Percentiles rank a stretch among this genome's conserved stretches.
Evolutionary conservation across 2,888 invertebrate genomes (phyloP).

Genomic region (Drosophila aldrichi): DNA sequence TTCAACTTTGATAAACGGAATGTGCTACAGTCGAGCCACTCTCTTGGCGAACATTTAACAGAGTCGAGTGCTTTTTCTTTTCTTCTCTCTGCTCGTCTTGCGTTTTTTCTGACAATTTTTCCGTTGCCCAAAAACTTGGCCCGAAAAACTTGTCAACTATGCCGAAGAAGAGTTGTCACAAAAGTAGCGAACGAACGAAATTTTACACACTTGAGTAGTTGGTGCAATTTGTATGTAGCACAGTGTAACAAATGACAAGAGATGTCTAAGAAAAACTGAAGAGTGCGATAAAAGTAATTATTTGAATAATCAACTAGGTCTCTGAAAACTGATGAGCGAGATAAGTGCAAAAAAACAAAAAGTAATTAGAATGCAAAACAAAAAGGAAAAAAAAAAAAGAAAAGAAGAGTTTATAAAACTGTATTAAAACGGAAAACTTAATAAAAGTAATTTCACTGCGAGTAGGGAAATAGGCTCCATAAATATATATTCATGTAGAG

Average conservation of each 20-base stretch:
- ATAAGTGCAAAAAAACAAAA: not conserved
- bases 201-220: slow-evolving; percentile 30
- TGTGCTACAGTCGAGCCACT: slow-evolving; percentile 11
- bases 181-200: slow-evolving; percentile 7
- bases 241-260: slow-evolving; percentile 36
- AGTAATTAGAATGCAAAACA: slow-evolving; percentile 5
- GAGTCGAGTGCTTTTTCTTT: slow-evolving; percentile 26
- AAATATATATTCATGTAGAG: not conserved
- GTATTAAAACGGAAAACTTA: not conserved
- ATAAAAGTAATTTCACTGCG: not conserved
- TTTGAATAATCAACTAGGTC: not conserved
- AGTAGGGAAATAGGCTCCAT: not conserved
- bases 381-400: not conserved
- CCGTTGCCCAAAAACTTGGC: slow-evolving; percentile 26
- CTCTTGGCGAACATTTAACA: slow-evolving; percentile 41
- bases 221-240: slow-evolving; percentile 35
- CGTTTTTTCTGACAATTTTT: slow-evolving; percentile 40
- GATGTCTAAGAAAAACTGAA: slow-evolving; percentile 5
- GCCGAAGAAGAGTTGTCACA: slow-evolving; percentile 13
- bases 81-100: not conserved
- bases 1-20: slow-evolving; percentile 36
- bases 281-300: slow-evolving; percentile 14
- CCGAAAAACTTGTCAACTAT: slow-evolving; percentile 32
- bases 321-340: slow-evolving; percentile 4
- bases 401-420: not conserved